Evolutionary conservation across 2,888 invertebrate genomes (phyloP).

Genomic region (Brachypterus glaber): DNA sequence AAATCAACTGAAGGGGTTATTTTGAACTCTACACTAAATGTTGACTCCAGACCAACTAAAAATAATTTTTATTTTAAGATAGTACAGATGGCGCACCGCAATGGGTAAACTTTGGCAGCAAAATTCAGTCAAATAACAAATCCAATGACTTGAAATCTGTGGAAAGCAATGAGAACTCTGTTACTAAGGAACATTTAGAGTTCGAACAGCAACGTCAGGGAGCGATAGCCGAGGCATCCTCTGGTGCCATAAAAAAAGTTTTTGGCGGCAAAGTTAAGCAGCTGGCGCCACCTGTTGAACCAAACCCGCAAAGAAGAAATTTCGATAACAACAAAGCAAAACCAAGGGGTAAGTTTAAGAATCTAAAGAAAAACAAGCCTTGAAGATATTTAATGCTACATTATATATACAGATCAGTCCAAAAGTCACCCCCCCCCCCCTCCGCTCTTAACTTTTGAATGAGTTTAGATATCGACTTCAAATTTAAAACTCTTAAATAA

Average conservation of each 20-base stretch:
- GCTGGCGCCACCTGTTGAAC: conserved; percentile 20
- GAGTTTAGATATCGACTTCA: too few species aligned
- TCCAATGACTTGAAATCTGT: conserved; percentile 64
- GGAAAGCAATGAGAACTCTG: conserved; percentile 50
- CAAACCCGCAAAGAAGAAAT: conserved; percentile 6
- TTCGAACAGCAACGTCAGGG: conserved; percentile 85
- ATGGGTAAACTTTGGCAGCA: conserved; percentile 87
- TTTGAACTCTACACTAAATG: too few species aligned
- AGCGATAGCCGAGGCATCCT: conserved; percentile 77
- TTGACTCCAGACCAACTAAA: neutral
- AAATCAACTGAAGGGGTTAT: too few species aligned
- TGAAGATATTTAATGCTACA: too few species aligned
- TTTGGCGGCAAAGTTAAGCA: conserved; percentile 47
- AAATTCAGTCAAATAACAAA: conserved; percentile 49
- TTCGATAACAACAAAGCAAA: conserved; percentile 3
- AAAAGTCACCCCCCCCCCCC: too few species aligned
- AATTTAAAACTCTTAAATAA: too few species aligned
- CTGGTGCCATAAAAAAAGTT: conserved; percentile 44
- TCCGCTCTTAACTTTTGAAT: too few species aligned
- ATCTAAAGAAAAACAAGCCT: conserved; percentile 9
- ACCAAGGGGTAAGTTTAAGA: conserved; percentile 3
- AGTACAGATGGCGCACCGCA: conserved; percentile 76
- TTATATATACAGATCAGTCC: too few species aligned
- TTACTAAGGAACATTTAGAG: conserved; percentile 58
- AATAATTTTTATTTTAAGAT: neutral